A percentile compares a stretch with the other conserved stretches of the same genome.
phyloP scores from a whole-genome alignment of 2,888 invertebrate species.

The Therioaphis trifolii region DNA sequence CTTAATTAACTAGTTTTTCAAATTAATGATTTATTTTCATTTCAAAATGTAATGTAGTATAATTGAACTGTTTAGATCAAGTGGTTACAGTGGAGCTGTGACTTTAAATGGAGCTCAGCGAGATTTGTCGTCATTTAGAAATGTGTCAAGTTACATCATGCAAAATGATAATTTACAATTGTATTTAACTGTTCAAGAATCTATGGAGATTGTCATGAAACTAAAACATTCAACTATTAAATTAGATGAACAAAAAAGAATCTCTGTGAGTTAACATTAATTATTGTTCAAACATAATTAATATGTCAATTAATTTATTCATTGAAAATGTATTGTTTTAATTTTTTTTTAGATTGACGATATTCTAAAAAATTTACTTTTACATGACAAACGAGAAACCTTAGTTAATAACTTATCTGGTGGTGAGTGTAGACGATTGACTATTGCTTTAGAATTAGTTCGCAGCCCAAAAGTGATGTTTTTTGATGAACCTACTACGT shows the following conservation, averaged over 20 bases:
- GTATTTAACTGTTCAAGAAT: conserved; percentile 85
- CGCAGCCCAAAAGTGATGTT: conserved; percentile 55
- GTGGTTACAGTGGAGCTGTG: conserved; percentile 34
- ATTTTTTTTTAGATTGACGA: conserved; percentile 28
- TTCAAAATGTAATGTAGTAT: not conserved
- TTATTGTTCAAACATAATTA: not conserved
- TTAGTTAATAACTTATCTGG: conserved; percentile 49
- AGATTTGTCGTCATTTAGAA: conserved; percentile 67
- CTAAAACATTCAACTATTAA: conserved; percentile 73
- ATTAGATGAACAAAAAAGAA: conserved; percentile 29
- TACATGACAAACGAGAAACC: conserved; percentile 33
- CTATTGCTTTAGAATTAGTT: conserved; percentile 59
- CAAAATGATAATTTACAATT: conserved; percentile 87
- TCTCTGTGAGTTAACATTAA: conserved; percentile 27
- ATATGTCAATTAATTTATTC: not conserved
- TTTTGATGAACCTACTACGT: conserved; percentile 59
- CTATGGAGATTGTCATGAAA: conserved; percentile 86
- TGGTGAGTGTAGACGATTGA: conserved; percentile 47
- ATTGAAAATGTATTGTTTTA: not conserved
- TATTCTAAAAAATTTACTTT: conserved; percentile 41
- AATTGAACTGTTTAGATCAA: conserved; percentile 14
- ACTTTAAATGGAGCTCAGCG: conserved; percentile 42
- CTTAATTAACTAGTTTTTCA: too few relatives aligned
- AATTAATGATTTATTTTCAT: not conserved
- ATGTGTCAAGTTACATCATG: conserved; percentile 81